Evolutionary conservation across 2,113 vertebrate species (phyloP), one percentile per base, ranked within the genome.

Genomic region (Vulpes vulpes): DNA sequence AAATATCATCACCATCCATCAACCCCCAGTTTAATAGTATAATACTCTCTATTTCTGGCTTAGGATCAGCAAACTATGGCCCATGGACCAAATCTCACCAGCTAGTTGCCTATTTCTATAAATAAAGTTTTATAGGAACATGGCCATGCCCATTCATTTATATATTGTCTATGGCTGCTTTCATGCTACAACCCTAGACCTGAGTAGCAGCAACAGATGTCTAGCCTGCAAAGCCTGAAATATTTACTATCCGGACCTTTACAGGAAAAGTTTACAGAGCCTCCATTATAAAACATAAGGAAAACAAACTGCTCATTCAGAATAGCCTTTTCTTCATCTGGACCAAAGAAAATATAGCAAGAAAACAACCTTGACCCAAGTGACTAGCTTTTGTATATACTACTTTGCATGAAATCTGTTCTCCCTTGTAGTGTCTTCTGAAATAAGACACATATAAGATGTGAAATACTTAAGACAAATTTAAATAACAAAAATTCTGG

Each of bases 71-170:
- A 71, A 95, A 84, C 51, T 22, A 43, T 8, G 5, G 20, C 11
- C 49, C 49, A 4, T 32, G 49, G 17, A 51, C 43, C 53, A 89
- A 96, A 94, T 94, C 71, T 65, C 78, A 84, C 59, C 81, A 78
- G 74, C 20, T 64, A 53, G 69, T 20, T 79, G 35, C 27, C 79
- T 43, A 67, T 73, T 91, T 93, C 89, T 96, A 32, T 86, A 86
- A 82, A 89, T 86, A 78, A 97, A 91, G 78, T 85, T 93, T 95
- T 95, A 97, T 64, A 89, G 27, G 59, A 81, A 78, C 23, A 81
- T 1, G 49, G 30, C 3, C 32, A 91, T 11, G 25, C 23, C 69
- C 60, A 74, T 59, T 95, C 51, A 43, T 23, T 7, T 73, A 82
- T 43, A 57, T 11, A 82, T 27, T 71, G 19, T 82, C 14, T 17